Conservation (phyloP, 2,113 vertebrate genomes). For the Nerophis ophidion region DNA sequence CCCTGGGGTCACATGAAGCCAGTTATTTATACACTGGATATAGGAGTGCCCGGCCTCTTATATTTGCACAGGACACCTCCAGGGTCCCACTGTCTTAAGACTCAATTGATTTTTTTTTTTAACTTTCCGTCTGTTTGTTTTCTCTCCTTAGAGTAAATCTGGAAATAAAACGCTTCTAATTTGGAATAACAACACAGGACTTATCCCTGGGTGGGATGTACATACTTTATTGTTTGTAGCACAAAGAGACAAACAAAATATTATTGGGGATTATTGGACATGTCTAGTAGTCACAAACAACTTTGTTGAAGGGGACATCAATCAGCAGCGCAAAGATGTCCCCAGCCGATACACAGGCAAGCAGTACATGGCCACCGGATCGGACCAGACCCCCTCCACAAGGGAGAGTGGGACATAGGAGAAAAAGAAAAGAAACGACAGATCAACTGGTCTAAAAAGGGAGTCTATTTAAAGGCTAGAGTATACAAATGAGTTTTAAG, state of each 20-base stretch:
- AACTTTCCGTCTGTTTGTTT: background rate
- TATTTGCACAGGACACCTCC: slow-evolving; percentile 26
- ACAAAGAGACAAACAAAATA: slow-evolving; percentile 3
- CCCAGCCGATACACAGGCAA: too few species aligned
- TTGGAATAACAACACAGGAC: background rate
- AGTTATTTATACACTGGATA: slow-evolving; percentile 9
- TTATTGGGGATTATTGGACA: slow-evolving; percentile 1
- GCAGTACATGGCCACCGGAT: too few species aligned
- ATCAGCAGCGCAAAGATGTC: too few species aligned
- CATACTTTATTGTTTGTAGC: slow-evolving; percentile 5
- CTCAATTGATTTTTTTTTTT: slow-evolving; percentile 16
- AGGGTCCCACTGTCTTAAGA: slow-evolving; percentile 14
- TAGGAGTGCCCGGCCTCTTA: slow-evolving; percentile 9
- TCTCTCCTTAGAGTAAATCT: background rate
- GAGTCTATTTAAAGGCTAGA: too few species aligned
- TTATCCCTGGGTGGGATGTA: slow-evolving; percentile 7
- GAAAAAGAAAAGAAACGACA: too few species aligned
- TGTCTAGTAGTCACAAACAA: slow-evolving; percentile 52
- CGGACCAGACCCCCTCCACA: too few species aligned
- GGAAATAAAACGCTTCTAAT: background rate
- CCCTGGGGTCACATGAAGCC: slow-evolving; percentile 3
- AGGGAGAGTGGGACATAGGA: too few species aligned
- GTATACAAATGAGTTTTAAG: too few species aligned
- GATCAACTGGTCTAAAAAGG: too few species aligned
- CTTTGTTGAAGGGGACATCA: slow-evolving; percentile 34